These are phyloP conservation scores for Enteromius treurensis DNA, from an alignment of 2,797 vertebrate species.

Conservation along the genomic window DNA sequence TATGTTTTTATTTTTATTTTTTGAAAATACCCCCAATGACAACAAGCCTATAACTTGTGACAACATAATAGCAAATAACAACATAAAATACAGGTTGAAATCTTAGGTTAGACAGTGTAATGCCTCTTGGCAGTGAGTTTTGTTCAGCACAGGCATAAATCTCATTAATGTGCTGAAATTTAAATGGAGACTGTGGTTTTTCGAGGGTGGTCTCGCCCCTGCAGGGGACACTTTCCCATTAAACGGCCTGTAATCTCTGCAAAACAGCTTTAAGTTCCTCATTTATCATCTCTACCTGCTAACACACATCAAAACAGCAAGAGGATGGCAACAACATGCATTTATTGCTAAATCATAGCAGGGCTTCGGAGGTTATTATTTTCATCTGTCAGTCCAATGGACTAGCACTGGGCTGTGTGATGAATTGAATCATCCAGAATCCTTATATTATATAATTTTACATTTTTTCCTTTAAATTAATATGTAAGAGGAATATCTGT, in stretches of 20 bases:
- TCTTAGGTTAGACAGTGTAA: neutral
- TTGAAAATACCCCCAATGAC: neutral
- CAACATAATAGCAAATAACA: constrained; percentile 10
- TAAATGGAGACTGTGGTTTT: constrained; percentile 65
- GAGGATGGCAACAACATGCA: constrained; percentile 10
- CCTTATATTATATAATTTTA: neutral
- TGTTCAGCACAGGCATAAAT: constrained; percentile 55
- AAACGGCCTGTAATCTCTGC: constrained; percentile 50
- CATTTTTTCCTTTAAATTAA: neutral
- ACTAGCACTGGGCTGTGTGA: neutral
- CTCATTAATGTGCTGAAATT: constrained; percentile 65
- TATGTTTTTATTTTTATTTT: neutral
- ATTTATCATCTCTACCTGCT: constrained; percentile 38
- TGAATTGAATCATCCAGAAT: neutral
- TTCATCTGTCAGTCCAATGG: neutral
- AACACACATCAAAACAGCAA: constrained; percentile 16
- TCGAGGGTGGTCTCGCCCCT: constrained; percentile 69
- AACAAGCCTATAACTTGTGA: neutral
- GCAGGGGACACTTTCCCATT: constrained; percentile 56
- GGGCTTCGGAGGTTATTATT: constrained; percentile 10
- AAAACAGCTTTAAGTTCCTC: constrained; percentile 9
- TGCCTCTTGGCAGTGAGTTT: constrained; percentile 20
- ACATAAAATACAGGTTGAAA: constrained; percentile 9
- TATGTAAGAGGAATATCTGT: neutral
- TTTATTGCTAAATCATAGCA: constrained; percentile 4